These are phyloP conservation scores for Thecophora atra DNA, from an alignment of 2,888 invertebrate species.

Conservation along the genomic window DNA sequence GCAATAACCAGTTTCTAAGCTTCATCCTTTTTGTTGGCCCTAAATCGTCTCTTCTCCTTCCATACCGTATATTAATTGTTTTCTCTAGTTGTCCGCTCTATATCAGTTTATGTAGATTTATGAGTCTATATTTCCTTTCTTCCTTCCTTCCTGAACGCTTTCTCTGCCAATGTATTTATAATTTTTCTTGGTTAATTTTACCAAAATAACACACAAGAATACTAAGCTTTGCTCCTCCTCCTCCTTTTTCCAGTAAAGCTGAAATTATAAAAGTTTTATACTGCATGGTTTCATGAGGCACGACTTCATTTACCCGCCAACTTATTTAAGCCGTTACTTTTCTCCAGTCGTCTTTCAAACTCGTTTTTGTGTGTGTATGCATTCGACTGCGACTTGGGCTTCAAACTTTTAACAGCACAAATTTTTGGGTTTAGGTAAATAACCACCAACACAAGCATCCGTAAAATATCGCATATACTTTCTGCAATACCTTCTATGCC, in stretches of 20 bases:
- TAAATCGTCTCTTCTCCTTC: slow-evolving; percentile 19
- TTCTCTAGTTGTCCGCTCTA: not conserved
- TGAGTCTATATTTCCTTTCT: slow-evolving; percentile 18
- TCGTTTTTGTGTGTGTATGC: not conserved
- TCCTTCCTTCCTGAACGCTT: slow-evolving; percentile 12
- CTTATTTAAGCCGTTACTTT: slow-evolving; percentile 39
- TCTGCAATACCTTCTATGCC: not conserved
- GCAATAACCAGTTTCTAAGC: slow-evolving; percentile 24
- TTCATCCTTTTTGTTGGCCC: slow-evolving; percentile 28
- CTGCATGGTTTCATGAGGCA: too few relatives aligned
- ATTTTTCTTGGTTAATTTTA: too few relatives aligned
- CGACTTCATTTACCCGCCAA: slow-evolving; percentile 10
- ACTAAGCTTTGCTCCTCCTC: too few relatives aligned
- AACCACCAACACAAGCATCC: not conserved
- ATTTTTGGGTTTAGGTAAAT: slow-evolving; percentile 19
- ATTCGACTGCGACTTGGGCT: slow-evolving; percentile 20
- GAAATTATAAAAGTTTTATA: too few relatives aligned
- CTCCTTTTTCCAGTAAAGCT: too few relatives aligned
- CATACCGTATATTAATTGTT: not conserved
- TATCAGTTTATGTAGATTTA: slow-evolving; percentile 24
- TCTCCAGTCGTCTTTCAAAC: slow-evolving; percentile 10
- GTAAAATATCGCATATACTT: slow-evolving; percentile 9
- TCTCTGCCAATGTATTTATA: too few relatives aligned
- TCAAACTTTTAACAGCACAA: not conserved
- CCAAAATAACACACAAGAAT: too few relatives aligned